Base-by-base conservation (phyloP, 2,113 vertebrate species). In the Hippocampus barbouri region DNA sequence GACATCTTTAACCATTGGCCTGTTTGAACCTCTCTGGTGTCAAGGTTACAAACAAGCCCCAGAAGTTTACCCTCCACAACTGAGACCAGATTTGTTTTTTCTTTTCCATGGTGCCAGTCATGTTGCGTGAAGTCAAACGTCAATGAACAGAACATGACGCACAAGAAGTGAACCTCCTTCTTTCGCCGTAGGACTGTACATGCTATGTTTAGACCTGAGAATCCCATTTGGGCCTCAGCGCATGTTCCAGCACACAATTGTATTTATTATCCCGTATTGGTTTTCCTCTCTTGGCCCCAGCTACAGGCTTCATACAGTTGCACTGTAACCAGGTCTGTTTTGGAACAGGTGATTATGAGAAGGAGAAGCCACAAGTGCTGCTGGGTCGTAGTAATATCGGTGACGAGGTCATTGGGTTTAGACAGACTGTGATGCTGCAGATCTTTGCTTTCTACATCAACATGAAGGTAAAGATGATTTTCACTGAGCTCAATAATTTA, bases 311-410 rank as follows among this genome's bases (percentile, higher is more conserved):
- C 0, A 75, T 77, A 78, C 85, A 77, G 78, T 87, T 83, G 79
- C 74, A 77, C 81, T 83, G 84, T 85, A 85, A 84, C 77, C 70
- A 54, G 78, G 81, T 79, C 81, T 70, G 43, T 64, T 79, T 54
- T 41, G 53, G 63, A 86, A 79, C 82, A 82, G 84, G 79, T 80
- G 85, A 81, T 87, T 76, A 81, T 83, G 73, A 49, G 77, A 53
- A 63, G 18, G 66, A 66, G 62, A 70, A 56, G 70, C 66, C 68
- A 0, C 7, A 43, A 62, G 56, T 64, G 49, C 51, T 70, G 70
- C 66, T 30, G 43, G 74, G 67, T 8, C 18, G 61, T 23, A 21
- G 51, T 60, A 72, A 69, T 51, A 34, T 80, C 64, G 66, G 45
- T 27, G 59, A 49, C 74, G 27, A 59, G 82, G 80, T 87, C 57